Conservation (phyloP, 2,113 vertebrate species). For the Grammomys surdaster region DNA sequence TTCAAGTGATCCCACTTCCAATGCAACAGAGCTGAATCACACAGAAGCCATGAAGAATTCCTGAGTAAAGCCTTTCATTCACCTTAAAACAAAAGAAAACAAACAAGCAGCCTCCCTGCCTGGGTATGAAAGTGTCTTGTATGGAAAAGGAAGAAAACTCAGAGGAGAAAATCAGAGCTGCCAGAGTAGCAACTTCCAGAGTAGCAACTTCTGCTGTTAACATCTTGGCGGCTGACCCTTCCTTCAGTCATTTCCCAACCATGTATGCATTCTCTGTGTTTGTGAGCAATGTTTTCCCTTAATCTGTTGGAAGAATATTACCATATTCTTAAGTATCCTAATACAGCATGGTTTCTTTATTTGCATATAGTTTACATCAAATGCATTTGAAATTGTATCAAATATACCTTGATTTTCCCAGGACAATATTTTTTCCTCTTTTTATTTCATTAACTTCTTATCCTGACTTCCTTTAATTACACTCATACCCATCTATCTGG, state of each 20-base stretch:
- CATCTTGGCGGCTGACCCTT: neutral
- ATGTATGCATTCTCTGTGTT: neutral
- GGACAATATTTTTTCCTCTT: neutral
- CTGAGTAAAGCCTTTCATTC: neutral
- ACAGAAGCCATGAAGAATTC: neutral
- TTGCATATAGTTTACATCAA: neutral
- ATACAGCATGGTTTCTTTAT: neutral
- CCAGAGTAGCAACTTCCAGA: neutral
- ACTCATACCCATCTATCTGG: neutral
- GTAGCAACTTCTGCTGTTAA: neutral
- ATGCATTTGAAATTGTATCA: neutral
- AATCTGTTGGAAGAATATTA: neutral
- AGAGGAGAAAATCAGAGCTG: neutral
- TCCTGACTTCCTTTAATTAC: constrained; percentile 6
- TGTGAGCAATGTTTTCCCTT: neutral
- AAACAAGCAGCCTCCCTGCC: neutral
- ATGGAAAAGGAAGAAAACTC: neutral
- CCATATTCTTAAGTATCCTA: neutral
- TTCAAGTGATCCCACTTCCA: neutral
- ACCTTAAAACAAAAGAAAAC: neutral
- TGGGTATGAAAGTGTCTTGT: neutral
- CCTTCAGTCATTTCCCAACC: neutral
- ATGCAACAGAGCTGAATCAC: neutral
- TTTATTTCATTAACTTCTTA: neutral
- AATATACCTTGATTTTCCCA: neutral